Evolutionary conservation across 2,797 vertebrate genomes (phyloP), one percentile per base, ranked within the genome.

Genomic region (Sebastes minor): DNA sequence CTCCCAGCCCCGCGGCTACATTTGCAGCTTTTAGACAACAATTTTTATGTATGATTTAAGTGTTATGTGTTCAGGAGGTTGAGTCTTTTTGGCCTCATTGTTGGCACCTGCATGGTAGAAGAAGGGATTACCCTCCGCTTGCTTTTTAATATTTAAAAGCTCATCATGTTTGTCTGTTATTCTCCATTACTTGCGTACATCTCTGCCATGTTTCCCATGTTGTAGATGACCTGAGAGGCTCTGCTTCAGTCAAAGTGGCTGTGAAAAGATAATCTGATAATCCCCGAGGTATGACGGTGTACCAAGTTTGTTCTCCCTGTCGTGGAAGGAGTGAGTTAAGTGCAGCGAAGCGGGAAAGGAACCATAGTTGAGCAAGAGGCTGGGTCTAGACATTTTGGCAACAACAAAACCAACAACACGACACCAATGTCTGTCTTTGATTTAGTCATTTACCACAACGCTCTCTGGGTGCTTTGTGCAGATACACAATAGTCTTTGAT

Each of bases 201-300:
- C 28, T 75, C 63, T 68, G 67, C 62, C 62, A 3, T 32, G 59
- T 78, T 74, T 78, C 59, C 55, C 74, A 57, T 67, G 57, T 74
- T 77, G 79, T 30, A 69, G 76, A 85, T 78, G 84, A 88, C 78
- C 82, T 25, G 74, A 66, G 84, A 84, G 80, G 75, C 75, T 84
- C 84, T 53, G 82, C 77, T 66, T 87, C 80, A 81, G 70, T 89
- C 81, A 64, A 75, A 89, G 81, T 76, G 84, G 71, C 78, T 92
- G 80, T 74, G 81, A 90, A 85, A 91, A 88, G 90, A 93, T 93
- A 93, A 94, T 89, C 92, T 91, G 28, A 87, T 93, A 94, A 93
- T 94, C 91, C 89, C 80, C 6, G 74, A 91, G 86, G 90, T 90
- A 92, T 93, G 91, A 91, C 76, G 78, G 53, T 49, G 81, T 23